These are phyloP conservation scores for Sardinella longiceps DNA, from an alignment of 2,797 vertebrate species.

Conservation along the genomic window DNA sequence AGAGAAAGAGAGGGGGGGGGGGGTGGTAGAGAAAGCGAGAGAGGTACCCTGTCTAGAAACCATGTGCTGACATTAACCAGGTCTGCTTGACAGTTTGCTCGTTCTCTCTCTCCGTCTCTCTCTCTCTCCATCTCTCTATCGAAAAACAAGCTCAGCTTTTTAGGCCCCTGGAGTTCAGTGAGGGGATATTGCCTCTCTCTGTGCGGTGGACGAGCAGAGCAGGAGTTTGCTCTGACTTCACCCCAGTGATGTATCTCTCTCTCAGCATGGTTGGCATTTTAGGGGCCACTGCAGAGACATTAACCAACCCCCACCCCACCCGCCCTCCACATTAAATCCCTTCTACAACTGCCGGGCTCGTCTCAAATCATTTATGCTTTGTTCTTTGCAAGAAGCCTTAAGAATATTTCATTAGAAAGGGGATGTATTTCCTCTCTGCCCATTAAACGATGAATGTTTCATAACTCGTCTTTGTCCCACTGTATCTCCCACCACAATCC, in stretches of 20 bases:
- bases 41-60: conserved; percentile 3
- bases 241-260: conserved; percentile 6
- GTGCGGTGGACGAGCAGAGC: not conserved
- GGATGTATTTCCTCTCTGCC: conserved; percentile 28
- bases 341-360: not conserved
- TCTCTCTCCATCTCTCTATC: not conserved
- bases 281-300: not conserved
- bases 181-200: not conserved
- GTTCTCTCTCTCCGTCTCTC: not conserved
- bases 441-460: conserved; percentile 38
- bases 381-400: conserved; percentile 3
- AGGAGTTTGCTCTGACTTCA: not conserved
- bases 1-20: not conserved
- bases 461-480: conserved; percentile 30
- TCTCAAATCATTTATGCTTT: conserved; percentile 5
- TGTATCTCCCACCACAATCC: conserved; percentile 25
- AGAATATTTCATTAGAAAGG: not conserved
- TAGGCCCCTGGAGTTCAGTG: not conserved
- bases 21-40: not conserved
- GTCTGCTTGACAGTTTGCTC: conserved; percentile 27
- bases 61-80: conserved; percentile 23
- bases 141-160: conserved; percentile 15
- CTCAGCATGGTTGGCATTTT: conserved; percentile 17
- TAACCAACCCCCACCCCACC: not conserved
- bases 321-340: not conserved